These are phyloP conservation scores for Halesus radiatus DNA, from an alignment of 1,140 invertebrate genomes.

Conservation along the genomic window DNA sequence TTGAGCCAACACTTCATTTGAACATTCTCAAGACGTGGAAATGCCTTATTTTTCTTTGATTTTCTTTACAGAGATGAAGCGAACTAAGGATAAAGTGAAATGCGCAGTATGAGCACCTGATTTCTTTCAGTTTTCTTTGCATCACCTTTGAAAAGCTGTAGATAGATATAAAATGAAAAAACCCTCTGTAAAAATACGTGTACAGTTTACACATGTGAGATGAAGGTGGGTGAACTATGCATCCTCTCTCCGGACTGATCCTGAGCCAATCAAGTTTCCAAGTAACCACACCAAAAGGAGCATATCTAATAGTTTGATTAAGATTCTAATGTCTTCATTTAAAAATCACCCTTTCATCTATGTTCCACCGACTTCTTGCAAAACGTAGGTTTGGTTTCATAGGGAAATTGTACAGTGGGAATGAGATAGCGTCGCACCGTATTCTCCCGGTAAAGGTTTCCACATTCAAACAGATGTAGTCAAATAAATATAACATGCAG, in stretches of 20 bases:
- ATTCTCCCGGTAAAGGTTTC: constrained; percentile 41
- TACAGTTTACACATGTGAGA: background rate
- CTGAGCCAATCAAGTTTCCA: background rate
- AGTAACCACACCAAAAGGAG: constrained; percentile 2
- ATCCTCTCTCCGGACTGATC: background rate
- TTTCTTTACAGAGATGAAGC: background rate
- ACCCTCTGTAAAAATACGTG: constrained; percentile 3
- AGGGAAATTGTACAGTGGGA: background rate
- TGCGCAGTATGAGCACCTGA: background rate
- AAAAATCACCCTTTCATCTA: background rate
- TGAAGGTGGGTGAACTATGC: background rate
- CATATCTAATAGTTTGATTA: too few relatives aligned
- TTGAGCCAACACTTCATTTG: too few relatives aligned
- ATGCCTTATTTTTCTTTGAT: too few relatives aligned
- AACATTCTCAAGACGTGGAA: too few relatives aligned
- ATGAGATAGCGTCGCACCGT: constrained; percentile 1
- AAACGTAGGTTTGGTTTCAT: background rate
- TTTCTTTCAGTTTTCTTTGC: background rate
- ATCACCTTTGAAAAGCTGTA: constrained; percentile 5
- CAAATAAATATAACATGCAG: constrained; percentile 54
- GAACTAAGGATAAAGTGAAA: background rate
- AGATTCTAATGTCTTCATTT: background rate
- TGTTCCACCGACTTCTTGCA: background rate
- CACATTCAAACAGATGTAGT: constrained; percentile 40
- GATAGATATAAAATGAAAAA: constrained; percentile 41